phyloP scores from a whole-genome alignment of 92 coral and sea anemone genomes.

The Paragorgia papillata region DNA sequence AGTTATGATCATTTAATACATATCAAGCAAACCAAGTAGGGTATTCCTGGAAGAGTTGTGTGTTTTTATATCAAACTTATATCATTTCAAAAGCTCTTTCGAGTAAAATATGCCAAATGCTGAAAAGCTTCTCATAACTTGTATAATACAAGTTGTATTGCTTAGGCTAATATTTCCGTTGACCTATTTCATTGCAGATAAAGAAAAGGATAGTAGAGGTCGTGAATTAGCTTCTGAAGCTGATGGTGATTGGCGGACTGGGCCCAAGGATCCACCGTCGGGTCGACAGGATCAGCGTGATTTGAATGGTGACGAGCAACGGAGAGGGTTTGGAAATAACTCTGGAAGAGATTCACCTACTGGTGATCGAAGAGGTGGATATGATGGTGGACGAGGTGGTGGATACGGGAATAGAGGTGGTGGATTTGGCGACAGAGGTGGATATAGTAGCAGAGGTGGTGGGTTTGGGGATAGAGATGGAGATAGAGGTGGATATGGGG shows the following conservation, averaged over 20 bases:
- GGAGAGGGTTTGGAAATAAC: conserved; percentile 48
- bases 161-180: too few relatives aligned
- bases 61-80: too few relatives aligned
- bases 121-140: too few relatives aligned
- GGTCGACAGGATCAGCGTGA: conserved; percentile 46
- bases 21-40: too few relatives aligned
- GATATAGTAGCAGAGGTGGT: neutral
- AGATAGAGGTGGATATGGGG: conserved; percentile 41
- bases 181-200: conserved; percentile 37
- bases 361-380: conserved; percentile 33
- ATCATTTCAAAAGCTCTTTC: too few relatives aligned
- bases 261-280: conserved; percentile 58
- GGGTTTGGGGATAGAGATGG: conserved; percentile 18
- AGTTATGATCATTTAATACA: too few relatives aligned
- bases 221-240: conserved; percentile 68
- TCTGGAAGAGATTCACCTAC: conserved; percentile 45
- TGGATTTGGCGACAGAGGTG: conserved; percentile 51
- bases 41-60: too few relatives aligned
- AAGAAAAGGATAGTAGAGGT: conserved; percentile 59
- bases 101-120: too few relatives aligned
- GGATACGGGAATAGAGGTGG: conserved; percentile 16
- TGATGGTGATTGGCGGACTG: conserved; percentile 84
- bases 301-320: conserved; percentile 53
- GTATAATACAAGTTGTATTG: too few relatives aligned
- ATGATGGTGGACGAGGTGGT: conserved; percentile 35